Conservation (phyloP, 2,113 vertebrate genomes). For the Marmota flaviventris region DNA sequence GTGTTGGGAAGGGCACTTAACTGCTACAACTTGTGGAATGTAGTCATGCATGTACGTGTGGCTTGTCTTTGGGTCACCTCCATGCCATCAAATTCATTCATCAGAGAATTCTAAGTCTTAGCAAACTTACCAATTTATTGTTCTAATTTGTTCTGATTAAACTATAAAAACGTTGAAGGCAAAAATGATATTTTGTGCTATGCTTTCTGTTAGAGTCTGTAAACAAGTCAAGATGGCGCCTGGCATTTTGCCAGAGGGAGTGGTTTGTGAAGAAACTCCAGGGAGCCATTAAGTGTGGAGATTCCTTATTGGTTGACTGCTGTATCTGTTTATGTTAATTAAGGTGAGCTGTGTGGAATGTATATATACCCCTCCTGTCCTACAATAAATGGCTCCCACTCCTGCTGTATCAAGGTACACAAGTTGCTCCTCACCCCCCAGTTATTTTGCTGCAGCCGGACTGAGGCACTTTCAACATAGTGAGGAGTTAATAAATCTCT, state of each 20-base stretch:
- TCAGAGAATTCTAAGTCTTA: not conserved
- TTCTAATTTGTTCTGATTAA: not conserved
- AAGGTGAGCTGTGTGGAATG: too few species aligned
- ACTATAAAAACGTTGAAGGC: not conserved
- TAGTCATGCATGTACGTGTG: accelerated
- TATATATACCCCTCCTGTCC: too few species aligned
- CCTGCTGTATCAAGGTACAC: too few species aligned
- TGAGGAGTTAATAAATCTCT: not conserved
- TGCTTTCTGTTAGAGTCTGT: not conserved
- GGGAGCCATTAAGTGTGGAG: too few species aligned
- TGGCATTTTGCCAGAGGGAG: too few species aligned
- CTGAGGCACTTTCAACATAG: not conserved
- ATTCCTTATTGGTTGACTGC: too few species aligned
- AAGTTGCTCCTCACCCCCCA: too few species aligned
- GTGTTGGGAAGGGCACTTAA: not conserved
- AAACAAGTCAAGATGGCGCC: too few species aligned
- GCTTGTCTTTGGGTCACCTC: not conserved
- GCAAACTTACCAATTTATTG: not conserved
- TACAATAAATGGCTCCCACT: too few species aligned
- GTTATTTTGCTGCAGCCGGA: too few species aligned
- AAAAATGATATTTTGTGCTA: not conserved
- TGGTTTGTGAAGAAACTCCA: too few species aligned
- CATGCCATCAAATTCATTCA: not conserved
- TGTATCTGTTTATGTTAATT: too few species aligned
- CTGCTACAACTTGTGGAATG: not conserved